Evolutionary conservation across 2,888 invertebrate species (phyloP).

Genomic region (Strigamia transsilvanica): DNA sequence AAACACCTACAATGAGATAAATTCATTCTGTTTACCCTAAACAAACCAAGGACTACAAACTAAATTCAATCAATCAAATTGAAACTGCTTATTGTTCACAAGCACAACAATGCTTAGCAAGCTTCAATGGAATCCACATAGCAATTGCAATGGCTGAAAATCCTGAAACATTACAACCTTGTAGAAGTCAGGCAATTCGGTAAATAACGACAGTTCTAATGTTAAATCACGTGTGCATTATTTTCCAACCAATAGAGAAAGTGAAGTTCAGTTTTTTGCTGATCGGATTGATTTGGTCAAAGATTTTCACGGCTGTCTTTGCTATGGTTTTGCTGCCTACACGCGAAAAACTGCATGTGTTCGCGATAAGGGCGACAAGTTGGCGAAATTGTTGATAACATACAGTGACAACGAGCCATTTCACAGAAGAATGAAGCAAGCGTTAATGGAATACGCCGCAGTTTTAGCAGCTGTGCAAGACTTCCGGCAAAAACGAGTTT

Average conservation of each 20-base stretch:
- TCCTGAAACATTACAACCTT: neutral
- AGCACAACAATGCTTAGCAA: too few relatives aligned
- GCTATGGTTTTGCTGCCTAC: neutral
- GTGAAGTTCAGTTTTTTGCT: constrained; percentile 3
- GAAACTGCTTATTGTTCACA: too few relatives aligned
- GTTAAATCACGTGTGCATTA: too few relatives aligned
- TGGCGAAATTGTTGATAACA: neutral
- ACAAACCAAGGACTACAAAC: too few relatives aligned
- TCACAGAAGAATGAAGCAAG: neutral
- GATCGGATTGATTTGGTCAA: constrained; percentile 27
- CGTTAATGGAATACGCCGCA: constrained; percentile 5
- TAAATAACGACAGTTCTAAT: neutral
- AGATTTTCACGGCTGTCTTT: constrained; percentile 12
- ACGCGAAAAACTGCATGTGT: neutral
- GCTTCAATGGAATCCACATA: too few relatives aligned
- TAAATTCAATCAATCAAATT: too few relatives aligned
- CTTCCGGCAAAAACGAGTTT: neutral
- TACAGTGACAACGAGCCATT: neutral
- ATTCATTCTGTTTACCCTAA: too few relatives aligned
- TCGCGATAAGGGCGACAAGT: constrained; percentile 1
- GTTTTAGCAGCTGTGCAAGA: constrained; percentile 29
- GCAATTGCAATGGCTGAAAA: neutral
- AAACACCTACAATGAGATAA: too few relatives aligned
- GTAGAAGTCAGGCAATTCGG: neutral
- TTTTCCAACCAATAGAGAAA: neutral